phyloP scores from a whole-genome alignment of 2,113 vertebrate species.

The Dinomys branickii region DNA sequence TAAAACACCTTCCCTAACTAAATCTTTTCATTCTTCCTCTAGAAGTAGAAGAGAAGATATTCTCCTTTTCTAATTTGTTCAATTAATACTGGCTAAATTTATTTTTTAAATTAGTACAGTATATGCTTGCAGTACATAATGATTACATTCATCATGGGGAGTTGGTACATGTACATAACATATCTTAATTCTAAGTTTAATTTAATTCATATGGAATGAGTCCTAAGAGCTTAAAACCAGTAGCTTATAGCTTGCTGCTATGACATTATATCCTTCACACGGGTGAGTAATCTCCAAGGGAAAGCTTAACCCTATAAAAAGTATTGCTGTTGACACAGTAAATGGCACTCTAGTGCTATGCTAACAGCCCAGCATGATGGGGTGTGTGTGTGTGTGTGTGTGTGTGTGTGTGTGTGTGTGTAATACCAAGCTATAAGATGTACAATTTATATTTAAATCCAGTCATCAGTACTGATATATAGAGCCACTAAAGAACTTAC shows the following conservation, averaged over 20 bases:
- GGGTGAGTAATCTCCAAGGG: slow-evolving; percentile 30
- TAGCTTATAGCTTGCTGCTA: not conserved
- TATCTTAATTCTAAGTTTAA: not conserved
- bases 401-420: too few species aligned
- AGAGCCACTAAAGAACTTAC: slow-evolving; percentile 13
- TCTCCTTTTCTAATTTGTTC: slow-evolving; percentile 19
- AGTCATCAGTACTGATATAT: slow-evolving; percentile 35
- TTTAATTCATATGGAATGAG: slow-evolving; percentile 38
- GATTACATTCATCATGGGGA: not conserved
- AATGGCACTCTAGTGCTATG: not conserved
- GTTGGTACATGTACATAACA: not conserved
- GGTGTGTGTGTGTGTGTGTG: not conserved
- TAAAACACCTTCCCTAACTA: slow-evolving; percentile 5
- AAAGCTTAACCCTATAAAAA: slow-evolving; percentile 50
- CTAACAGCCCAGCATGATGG: not conserved
- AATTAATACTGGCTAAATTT: slow-evolving; percentile 5
- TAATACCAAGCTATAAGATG: slow-evolving; percentile 41
- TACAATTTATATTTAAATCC: slow-evolving; percentile 51
- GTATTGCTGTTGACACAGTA: slow-evolving; percentile 16
- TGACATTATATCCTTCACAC: not conserved
- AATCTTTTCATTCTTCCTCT: slow-evolving; percentile 4
- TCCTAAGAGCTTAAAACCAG: slow-evolving; percentile 12
- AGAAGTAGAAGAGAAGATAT: slow-evolving; percentile 28
- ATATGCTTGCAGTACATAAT: not conserved
- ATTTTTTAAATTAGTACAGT: not conserved